A percentile compares a stretch with the other conserved stretches of the same genome.
These are phyloP conservation scores for Orestias chungarensis DNA, from an alignment of 2,797 vertebrate genomes.

Conservation along the genomic window DNA sequence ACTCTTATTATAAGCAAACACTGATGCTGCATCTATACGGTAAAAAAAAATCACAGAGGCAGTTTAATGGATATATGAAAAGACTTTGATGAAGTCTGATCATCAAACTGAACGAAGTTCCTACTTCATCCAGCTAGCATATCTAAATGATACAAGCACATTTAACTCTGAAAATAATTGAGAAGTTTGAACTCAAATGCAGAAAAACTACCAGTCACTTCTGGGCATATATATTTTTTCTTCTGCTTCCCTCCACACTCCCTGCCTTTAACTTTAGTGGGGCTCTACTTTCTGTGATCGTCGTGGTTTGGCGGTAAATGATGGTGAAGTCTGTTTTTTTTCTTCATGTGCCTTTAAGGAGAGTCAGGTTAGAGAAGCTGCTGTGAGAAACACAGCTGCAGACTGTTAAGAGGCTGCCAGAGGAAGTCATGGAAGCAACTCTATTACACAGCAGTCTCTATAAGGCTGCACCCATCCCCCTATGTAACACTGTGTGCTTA, in stretches of 20 bases:
- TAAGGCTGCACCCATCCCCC: constrained; percentile 52
- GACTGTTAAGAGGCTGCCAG: constrained; percentile 66
- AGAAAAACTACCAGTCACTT: background rate
- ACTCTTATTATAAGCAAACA: background rate
- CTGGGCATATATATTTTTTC: constrained; percentile 9
- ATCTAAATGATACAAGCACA: background rate
- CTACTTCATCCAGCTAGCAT: background rate
- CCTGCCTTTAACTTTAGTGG: constrained; percentile 56
- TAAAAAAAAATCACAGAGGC: background rate
- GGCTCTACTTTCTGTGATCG: constrained; percentile 69
- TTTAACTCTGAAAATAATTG: background rate
- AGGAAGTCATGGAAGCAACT: constrained; percentile 72
- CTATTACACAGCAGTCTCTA: constrained; percentile 63
- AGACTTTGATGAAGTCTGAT: background rate
- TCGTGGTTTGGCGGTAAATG: constrained; percentile 73
- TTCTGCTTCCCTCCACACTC: constrained; percentile 33
- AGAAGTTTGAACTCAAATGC: background rate
- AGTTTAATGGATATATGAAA: background rate
- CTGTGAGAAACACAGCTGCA: constrained; percentile 78
- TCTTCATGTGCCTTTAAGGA: constrained; percentile 63
- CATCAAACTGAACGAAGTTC: background rate
- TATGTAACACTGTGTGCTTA: constrained; percentile 30
- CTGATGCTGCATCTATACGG: background rate
- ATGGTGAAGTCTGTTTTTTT: constrained; percentile 55
- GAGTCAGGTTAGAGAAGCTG: constrained; percentile 69